Conservation (phyloP, 2,888 invertebrate genomes). For the Tiphia femorata region DNA sequence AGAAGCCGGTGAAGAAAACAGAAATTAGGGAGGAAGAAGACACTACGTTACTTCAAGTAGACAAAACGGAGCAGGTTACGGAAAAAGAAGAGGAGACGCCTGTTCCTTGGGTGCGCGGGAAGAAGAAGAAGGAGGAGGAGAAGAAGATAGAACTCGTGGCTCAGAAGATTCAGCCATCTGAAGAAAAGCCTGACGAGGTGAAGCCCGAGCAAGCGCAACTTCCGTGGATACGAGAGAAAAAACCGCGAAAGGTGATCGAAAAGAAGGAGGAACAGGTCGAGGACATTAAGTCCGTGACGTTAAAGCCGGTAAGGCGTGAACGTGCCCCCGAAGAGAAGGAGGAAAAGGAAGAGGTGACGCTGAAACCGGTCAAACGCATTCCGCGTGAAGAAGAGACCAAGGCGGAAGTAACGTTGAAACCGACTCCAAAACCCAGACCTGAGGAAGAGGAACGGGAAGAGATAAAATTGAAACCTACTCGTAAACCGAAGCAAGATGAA, state of each 20-base stretch:
- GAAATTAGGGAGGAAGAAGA: slow-evolving; percentile 50
- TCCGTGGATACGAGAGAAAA: slow-evolving; percentile 54
- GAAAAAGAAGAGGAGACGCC: slow-evolving; percentile 50
- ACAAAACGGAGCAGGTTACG: slow-evolving; percentile 30
- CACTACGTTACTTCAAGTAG: slow-evolving; percentile 35
- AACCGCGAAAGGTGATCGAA: slow-evolving; percentile 43
- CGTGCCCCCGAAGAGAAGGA: slow-evolving; percentile 36
- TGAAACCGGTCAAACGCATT: slow-evolving; percentile 36
- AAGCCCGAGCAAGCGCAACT: slow-evolving; percentile 38
- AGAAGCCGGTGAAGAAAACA: slow-evolving; percentile 35
- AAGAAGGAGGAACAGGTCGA: slow-evolving; percentile 35
- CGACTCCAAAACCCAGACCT: slow-evolving; percentile 33
- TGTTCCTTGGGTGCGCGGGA: slow-evolving; percentile 48
- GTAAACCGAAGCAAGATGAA: slow-evolving; percentile 36
- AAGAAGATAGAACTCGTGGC: slow-evolving; percentile 19
- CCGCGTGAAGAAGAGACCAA: slow-evolving; percentile 30
- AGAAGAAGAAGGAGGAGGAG: slow-evolving; percentile 39
- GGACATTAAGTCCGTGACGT: slow-evolving; percentile 42
- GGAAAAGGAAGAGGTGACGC: slow-evolving; percentile 33
- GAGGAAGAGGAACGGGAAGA: slow-evolving; percentile 42
- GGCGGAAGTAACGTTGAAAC: slow-evolving; percentile 57
- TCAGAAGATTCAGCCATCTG: slow-evolving; percentile 12
- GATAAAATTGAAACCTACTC: slow-evolving; percentile 37
- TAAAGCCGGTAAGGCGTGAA: slow-evolving; percentile 33
- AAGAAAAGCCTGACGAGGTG: slow-evolving; percentile 39